These are phyloP conservation scores for Rhagophthalmus giganteus DNA, from an alignment of 2,888 invertebrate species.

Conservation along the genomic window DNA sequence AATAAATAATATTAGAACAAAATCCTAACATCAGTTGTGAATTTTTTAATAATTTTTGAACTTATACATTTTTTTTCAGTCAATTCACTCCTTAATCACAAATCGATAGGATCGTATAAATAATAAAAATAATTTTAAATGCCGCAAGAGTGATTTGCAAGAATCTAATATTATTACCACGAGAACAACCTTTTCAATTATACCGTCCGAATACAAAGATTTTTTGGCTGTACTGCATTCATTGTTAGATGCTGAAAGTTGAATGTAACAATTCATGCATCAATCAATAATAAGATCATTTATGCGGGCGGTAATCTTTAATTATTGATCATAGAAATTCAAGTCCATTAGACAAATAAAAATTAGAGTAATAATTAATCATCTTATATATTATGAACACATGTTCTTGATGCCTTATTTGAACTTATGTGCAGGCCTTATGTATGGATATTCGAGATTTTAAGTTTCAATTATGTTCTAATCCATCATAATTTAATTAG, in stretches of 20 bases:
- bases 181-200: conserved; percentile 1
- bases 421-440: neutral
- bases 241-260: conserved; percentile 4
- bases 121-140: neutral
- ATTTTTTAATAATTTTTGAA: too few species aligned
- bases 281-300: neutral
- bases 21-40: too few species aligned
- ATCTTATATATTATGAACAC: conserved; percentile 3
- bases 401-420: conserved; percentile 6
- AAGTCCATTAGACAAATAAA: conserved; percentile 10
- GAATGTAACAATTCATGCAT: neutral
- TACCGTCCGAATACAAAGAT: neutral
- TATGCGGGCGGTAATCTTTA: neutral
- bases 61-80: too few species aligned
- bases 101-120: neutral
- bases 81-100: neutral
- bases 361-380: conserved; percentile 9
- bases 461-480: neutral
- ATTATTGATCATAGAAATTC: conserved; percentile 4
- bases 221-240: too few species aligned
- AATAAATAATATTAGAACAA: neutral
- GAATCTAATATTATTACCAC: neutral
- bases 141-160: neutral
- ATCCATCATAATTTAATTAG: neutral
- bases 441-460: neutral